These are phyloP conservation scores for Ormia ochracea DNA, from an alignment of 2,888 invertebrate genomes.

Conservation along the genomic window DNA sequence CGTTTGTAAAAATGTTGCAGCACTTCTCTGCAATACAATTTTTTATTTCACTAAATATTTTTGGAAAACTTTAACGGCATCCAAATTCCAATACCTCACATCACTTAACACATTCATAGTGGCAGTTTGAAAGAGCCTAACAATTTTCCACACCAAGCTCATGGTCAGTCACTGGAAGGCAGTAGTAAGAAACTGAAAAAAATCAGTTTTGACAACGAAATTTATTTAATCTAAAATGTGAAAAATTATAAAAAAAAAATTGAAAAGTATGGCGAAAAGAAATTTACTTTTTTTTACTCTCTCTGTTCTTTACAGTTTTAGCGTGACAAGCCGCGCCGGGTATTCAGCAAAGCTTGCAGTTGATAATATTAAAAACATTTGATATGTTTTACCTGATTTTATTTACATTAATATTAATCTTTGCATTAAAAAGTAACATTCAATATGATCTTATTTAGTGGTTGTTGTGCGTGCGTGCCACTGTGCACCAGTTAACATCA, in stretches of 20 bases:
- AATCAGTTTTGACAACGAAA: not conserved
- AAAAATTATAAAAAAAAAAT: too few relatives aligned
- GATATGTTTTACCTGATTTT: too few relatives aligned
- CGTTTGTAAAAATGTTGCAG: too few relatives aligned
- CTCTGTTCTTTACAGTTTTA: too few relatives aligned
- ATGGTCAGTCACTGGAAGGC: constrained; percentile 52
- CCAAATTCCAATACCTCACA: constrained; percentile 49
- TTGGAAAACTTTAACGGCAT: constrained; percentile 35
- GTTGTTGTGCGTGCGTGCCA: not conserved
- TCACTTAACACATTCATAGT: constrained; percentile 59
- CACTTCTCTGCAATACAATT: too few relatives aligned
- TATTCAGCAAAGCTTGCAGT: too few relatives aligned
- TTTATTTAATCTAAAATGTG: constrained; percentile 3
- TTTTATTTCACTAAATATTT: not conserved
- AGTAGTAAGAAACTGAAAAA: constrained; percentile 18
- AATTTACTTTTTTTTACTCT: too few relatives aligned
- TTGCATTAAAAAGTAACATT: not conserved
- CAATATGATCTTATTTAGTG: not conserved
- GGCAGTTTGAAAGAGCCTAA: constrained; percentile 53
- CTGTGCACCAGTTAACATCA: constrained; percentile 27
- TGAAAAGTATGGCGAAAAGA: too few relatives aligned
- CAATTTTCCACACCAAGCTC: constrained; percentile 59
- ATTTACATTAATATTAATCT: too few relatives aligned
- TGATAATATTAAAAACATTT: too few relatives aligned
- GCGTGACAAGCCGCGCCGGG: too few relatives aligned